Percentiles rank a stretch among this genome's conserved stretches.
phyloP scores from a whole-genome alignment of 2,113 vertebrate genomes.

The Pluvianellus socialis region DNA sequence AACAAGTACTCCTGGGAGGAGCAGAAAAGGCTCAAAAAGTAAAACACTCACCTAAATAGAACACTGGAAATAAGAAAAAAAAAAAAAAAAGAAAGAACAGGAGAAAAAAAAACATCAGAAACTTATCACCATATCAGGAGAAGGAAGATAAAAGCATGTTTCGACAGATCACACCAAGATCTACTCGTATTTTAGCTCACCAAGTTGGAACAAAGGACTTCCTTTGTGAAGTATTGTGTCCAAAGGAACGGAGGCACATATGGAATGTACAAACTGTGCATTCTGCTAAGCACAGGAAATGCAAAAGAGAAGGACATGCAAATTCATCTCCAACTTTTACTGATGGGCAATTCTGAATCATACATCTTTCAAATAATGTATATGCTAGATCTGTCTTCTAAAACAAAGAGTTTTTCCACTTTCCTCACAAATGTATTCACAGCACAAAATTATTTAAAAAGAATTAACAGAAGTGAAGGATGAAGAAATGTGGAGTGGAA shows the following conservation, averaged over 20 bases:
- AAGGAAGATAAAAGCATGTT: slow-evolving; percentile 15
- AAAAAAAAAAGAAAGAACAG: slow-evolving; percentile 64
- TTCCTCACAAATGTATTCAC: neutral
- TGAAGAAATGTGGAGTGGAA: neutral
- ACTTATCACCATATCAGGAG: slow-evolving; percentile 23
- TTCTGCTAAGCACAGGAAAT: neutral
- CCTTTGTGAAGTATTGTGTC: neutral
- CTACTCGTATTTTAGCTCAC: slow-evolving; percentile 7
- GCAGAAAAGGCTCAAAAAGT: slow-evolving; percentile 62
- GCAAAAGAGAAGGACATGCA: neutral
- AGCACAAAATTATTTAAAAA: neutral
- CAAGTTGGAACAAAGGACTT: neutral
- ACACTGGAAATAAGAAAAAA: slow-evolving; percentile 68
- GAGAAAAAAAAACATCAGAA: slow-evolving; percentile 72
- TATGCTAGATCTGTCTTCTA: neutral
- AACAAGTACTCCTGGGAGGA: slow-evolving; percentile 40
- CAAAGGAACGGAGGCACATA: neutral
- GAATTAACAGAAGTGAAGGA: neutral
- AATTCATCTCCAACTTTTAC: neutral
- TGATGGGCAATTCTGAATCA: neutral
- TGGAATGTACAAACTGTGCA: neutral
- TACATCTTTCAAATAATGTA: neutral
- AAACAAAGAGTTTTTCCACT: neutral
- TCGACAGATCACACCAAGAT: slow-evolving; percentile 23
- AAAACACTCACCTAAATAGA: slow-evolving; percentile 81